phyloP scores from a whole-genome alignment of 35 echinoderm and acorn worm genomes.

The Lytechinus variegatus region DNA sequence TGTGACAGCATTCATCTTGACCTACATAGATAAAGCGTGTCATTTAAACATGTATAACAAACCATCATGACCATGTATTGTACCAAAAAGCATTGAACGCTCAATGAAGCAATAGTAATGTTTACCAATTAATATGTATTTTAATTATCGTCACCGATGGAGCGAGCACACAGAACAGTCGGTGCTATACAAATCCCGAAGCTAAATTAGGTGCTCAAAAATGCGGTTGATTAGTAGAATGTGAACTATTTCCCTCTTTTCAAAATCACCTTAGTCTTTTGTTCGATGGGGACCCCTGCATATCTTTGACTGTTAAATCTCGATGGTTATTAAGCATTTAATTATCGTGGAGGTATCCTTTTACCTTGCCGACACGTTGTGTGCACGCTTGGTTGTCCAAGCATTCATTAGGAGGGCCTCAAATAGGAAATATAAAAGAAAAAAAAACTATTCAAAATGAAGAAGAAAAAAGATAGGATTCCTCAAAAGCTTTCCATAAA shows the following conservation, averaged over 20 bases:
- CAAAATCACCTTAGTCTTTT: not conserved
- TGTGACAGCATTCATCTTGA: not conserved
- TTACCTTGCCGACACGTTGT: not conserved
- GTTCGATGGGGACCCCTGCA: not conserved
- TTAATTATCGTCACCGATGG: slow-evolving; percentile 30
- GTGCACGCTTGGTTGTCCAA: slow-evolving; percentile 26
- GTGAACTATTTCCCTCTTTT: slow-evolving; percentile 11
- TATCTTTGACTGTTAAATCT: slow-evolving; percentile 3
- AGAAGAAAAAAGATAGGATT: not conserved
- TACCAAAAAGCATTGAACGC: not conserved
- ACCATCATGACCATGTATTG: not conserved
- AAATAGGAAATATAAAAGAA: not conserved
- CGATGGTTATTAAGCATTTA: not conserved
- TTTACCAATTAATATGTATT: slow-evolving; percentile 35
- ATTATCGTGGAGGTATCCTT: not conserved
- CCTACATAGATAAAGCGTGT: not conserved
- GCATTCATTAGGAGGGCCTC: not conserved
- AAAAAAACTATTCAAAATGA: not conserved
- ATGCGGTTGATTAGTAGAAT: slow-evolving; percentile 26
- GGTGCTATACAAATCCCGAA: not conserved
- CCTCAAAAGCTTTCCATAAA: not conserved
- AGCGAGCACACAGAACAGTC: not conserved
- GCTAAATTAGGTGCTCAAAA: not conserved
- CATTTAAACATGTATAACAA: not conserved
- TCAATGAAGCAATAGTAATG: not conserved